Conservation (phyloP, 2,113 vertebrate genomes). For the Syngnathus typhle region DNA sequence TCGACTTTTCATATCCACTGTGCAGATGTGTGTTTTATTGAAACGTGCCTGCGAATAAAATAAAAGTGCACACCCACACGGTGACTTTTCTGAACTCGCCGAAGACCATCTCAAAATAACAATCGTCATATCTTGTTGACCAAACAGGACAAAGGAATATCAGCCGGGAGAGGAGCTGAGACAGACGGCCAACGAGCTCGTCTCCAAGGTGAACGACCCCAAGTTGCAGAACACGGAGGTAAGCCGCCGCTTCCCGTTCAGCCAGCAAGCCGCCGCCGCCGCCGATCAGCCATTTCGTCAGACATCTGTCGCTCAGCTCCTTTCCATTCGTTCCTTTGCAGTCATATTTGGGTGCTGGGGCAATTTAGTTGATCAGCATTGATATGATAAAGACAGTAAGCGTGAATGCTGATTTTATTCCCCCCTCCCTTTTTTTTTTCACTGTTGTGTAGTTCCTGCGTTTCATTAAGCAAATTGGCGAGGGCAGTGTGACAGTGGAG, state of each 20-base stretch:
- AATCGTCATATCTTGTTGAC: slow-evolving; percentile 13
- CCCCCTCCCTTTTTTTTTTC: slow-evolving; percentile 41
- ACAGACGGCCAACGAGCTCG: slow-evolving; percentile 85
- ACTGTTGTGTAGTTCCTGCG: slow-evolving; percentile 93
- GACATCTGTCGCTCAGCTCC: slow-evolving; percentile 35
- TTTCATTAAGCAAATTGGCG: slow-evolving; percentile 98
- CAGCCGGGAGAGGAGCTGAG: slow-evolving; percentile 85
- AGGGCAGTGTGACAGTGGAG: slow-evolving; percentile 84
- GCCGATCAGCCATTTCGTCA: not conserved
- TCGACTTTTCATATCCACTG: not conserved
- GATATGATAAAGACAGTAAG: slow-evolving; percentile 10
- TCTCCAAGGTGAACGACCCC: slow-evolving; percentile 92
- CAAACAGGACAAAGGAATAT: slow-evolving; percentile 85
- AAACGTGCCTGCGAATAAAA: not conserved
- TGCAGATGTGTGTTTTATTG: no score
- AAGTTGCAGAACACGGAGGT: slow-evolving; percentile 94
- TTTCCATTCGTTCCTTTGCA: slow-evolving; percentile 16
- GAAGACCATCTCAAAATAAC: not conserved
- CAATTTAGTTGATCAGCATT: not conserved
- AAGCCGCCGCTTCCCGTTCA: slow-evolving; percentile 41
- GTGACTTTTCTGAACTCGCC: not conserved
- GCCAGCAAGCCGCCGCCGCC: not conserved
- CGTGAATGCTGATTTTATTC: slow-evolving; percentile 46
- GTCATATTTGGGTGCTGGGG: not conserved
- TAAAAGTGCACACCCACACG: not conserved